A percentile compares a stretch with the other conserved stretches of the same genome.
phyloP scores from a whole-genome alignment of 2,797 vertebrate species.

The Onychomys torridus region DNA sequence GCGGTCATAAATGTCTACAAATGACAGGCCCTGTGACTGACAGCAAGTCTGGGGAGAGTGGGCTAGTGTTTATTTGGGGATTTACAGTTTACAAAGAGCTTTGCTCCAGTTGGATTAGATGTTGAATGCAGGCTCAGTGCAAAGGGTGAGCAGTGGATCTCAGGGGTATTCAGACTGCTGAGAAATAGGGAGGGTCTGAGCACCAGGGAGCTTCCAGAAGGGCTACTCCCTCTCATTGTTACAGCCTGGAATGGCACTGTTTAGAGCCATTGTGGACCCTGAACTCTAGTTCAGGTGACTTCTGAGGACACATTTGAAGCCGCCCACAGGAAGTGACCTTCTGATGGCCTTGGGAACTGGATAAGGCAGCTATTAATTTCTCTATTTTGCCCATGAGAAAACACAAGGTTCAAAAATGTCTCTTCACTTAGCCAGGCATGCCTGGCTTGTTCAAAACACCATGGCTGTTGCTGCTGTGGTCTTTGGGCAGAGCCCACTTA shows the following conservation, averaged over 20 bases:
- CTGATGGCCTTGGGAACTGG: not conserved
- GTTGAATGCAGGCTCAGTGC: not conserved
- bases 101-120: constrained; percentile 2
- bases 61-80: not conserved
- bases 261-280: not conserved
- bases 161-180: not conserved
- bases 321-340: not conserved
- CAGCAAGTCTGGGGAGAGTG: constrained; percentile 25
- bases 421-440: not conserved
- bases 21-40: not conserved
- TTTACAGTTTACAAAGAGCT: constrained; percentile 13
- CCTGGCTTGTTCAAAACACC: not conserved
- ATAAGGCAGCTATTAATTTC: not conserved
- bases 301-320: not conserved
- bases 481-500: not conserved
- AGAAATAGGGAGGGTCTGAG: not conserved
- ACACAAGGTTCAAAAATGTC: not conserved
- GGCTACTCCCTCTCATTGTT: not conserved
- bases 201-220: too few relatives aligned
- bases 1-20: not conserved
- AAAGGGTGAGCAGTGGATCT: not conserved
- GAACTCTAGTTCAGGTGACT: not conserved
- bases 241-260: not conserved
- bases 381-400: not conserved
- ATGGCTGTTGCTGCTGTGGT: not conserved